These are phyloP conservation scores for Augochlorella aurata DNA, from an alignment of 2,888 invertebrate genomes.

Conservation along the genomic window DNA sequence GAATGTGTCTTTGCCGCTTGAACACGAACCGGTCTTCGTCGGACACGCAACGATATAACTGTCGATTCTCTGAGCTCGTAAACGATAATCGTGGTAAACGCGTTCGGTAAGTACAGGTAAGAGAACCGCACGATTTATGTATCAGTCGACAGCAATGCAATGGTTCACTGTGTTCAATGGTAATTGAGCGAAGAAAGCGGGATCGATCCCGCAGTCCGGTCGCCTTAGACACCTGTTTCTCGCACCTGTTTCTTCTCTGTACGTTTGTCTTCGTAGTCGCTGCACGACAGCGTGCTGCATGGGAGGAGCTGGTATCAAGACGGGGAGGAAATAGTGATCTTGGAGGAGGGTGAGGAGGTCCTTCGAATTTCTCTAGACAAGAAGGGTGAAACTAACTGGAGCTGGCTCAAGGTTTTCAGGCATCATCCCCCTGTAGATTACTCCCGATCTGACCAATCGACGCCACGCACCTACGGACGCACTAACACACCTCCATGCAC, in stretches of 20 bases:
- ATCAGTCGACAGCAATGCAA: no score
- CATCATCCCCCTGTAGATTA: slow-evolving; percentile 55
- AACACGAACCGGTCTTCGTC: background rate
- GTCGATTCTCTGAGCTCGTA: no score
- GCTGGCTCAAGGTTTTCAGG: slow-evolving; percentile 86
- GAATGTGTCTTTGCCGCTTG: slow-evolving; percentile 17
- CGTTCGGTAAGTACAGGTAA: no score
- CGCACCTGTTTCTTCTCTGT: slow-evolving; percentile 48
- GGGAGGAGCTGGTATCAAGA: slow-evolving; percentile 86
- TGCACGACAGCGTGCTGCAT: slow-evolving; percentile 68
- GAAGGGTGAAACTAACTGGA: slow-evolving; percentile 86
- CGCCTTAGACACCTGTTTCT: slow-evolving; percentile 3
- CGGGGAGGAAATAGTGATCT: slow-evolving; percentile 84
- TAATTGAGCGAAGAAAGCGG: no score
- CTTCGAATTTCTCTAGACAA: slow-evolving; percentile 86
- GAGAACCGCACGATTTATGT: no score
- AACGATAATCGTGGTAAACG: no score
- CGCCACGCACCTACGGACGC: slow-evolving; percentile 31
- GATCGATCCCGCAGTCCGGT: background rate
- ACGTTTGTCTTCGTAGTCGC: slow-evolving; percentile 69
- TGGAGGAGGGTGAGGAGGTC: slow-evolving; percentile 86
- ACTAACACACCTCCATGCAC: slow-evolving; percentile 27
- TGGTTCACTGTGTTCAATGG: no score
- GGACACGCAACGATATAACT: background rate
- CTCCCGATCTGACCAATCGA: slow-evolving; percentile 35